Conservation (phyloP, 2,113 vertebrate genomes). For the Neotoma lepida region DNA sequence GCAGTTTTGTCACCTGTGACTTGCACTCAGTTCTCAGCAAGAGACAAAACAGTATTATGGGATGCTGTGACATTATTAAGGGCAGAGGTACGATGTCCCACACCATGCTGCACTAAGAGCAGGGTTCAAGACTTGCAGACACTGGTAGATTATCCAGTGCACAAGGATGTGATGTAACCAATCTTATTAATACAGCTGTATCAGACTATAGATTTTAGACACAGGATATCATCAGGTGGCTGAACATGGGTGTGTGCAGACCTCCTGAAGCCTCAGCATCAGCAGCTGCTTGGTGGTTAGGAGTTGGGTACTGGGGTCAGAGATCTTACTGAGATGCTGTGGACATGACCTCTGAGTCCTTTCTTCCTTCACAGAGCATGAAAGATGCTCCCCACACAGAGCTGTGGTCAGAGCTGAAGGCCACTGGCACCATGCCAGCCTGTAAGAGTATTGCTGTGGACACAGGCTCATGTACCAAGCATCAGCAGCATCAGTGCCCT, state of each 20-base stretch:
- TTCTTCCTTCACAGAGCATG: not conserved
- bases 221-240: accelerated
- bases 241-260: accelerated
- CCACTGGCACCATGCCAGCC: not conserved
- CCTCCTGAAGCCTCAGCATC: accelerated
- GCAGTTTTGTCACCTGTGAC: accelerated
- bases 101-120: accelerated
- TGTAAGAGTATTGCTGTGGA: not conserved
- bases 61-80: not conserved
- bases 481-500: not conserved
- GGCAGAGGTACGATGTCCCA: accelerated
- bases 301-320: not conserved
- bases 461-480: accelerated
- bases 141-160: accelerated
- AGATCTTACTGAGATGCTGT: not conserved
- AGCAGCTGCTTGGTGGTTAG: accelerated
- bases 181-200: accelerated
- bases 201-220: not conserved
- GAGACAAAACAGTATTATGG: accelerated
- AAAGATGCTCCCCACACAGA: accelerated
- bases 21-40: not conserved
- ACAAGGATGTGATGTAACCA: accelerated
- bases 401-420: not conserved
- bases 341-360: not conserved
- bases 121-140: not conserved